Base-by-base conservation (phyloP, 2,113 vertebrate genomes). In the Pantherophis guttatus region DNA sequence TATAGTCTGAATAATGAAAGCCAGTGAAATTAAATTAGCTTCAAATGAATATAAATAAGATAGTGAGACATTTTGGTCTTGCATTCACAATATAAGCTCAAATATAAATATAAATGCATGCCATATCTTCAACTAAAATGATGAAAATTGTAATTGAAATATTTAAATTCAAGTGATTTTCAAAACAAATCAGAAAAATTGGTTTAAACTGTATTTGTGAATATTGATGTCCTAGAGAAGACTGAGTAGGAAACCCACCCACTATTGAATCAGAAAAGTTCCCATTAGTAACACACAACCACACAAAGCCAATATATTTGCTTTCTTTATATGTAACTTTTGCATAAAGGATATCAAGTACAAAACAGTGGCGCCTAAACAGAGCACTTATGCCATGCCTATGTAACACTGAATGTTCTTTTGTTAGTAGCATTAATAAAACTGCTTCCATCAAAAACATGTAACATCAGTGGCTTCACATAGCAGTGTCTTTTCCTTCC, bases 271-370 rank as follows among this genome's bases (percentile, higher is more conserved):
- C n/a, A n/a, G 12, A 24, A 21, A 1, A 65, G 58, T 58, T 29
- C 50, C n/a, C 8, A 75, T 19, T 21, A 89, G 4, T 17, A 44
- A 3, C 26, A 90, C 10, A 44, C 65, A 39, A 90, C 0, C 44
- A 90, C 88, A 53, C 57, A 65, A 48, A 65, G 48, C 86, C 88
- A 86, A 93, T n/a, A 93, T 48, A 52, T 90, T 39, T 50, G 55
- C 17, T 81, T 21, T 65, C 57, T 90, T 93, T 86, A 92, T 90
- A 58, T 90, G 75, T 87, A 87, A 33, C 23, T 90, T 93, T 87
- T 13, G 75, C 89, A 53, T 57, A 87, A 70, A 70, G 89, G 57
- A n/a, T 57, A 62, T 21, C 48, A 55, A 52, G 48, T n/a, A 90
- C n/a, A 87, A 89, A 87, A n/a, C n/a, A 21, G 29, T 21, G 50